These are phyloP conservation scores for Macrostomum lignano DNA, from an alignment of 1,140 invertebrate species.

Conservation along the genomic window DNA sequence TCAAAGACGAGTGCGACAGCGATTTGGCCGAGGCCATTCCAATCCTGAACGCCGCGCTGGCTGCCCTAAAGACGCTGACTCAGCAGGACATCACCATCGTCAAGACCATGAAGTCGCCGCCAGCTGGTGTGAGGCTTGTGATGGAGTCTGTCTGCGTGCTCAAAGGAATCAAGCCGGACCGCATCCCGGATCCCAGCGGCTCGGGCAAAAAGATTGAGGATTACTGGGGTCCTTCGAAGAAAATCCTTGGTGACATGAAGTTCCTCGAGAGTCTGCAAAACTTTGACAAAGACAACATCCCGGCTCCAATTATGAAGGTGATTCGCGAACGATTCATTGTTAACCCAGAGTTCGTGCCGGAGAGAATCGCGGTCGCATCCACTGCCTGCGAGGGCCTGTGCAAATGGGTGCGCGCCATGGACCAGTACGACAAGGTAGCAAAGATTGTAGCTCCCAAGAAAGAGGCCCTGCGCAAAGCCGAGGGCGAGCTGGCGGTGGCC, in stretches of 20 bases:
- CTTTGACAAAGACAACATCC: conserved; percentile 26
- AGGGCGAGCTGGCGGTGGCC: conserved; percentile 42
- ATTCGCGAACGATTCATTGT: conserved; percentile 23
- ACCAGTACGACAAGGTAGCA: conserved; percentile 27
- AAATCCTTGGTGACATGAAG: conserved; percentile 27
- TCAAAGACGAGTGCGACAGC: conserved; percentile 28
- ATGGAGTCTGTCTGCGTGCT: conserved; percentile 27
- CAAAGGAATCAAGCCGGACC: conserved; percentile 25
- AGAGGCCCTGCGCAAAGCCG: conserved; percentile 33
- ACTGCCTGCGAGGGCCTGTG: conserved; percentile 27
- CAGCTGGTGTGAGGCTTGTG: conserved; percentile 20
- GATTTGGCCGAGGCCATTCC: conserved; percentile 26
- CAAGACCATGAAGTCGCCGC: conserved; percentile 26
- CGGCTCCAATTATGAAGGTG: conserved; percentile 18
- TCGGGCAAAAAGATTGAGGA: conserved; percentile 29
- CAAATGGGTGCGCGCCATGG: conserved; percentile 32
- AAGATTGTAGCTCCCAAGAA: conserved; percentile 65
- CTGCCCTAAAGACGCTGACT: conserved; percentile 26
- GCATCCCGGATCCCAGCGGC: conserved; percentile 22
- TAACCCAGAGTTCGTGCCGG: conserved; percentile 28
- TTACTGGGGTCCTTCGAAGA: conserved; percentile 26
- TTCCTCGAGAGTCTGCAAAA: conserved; percentile 22
- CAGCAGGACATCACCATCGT: conserved; percentile 24
- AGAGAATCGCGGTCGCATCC: conserved; percentile 25
- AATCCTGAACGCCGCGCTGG: conserved; percentile 21